Evolutionary conservation across 2,113 vertebrate species (phyloP).

Genomic region (Myiozetetes cayanensis): DNA sequence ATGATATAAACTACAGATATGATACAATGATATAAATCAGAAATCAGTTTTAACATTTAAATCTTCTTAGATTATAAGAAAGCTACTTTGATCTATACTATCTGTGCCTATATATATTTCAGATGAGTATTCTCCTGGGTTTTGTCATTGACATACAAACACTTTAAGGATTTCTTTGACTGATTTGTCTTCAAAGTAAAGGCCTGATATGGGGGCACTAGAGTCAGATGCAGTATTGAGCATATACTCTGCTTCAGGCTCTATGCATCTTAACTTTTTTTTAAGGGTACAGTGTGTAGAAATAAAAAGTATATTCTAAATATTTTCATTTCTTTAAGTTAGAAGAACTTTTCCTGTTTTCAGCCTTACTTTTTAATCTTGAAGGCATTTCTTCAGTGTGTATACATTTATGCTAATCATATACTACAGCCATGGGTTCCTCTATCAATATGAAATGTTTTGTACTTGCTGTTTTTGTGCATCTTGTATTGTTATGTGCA

Average conservation of each 20-base stretch:
- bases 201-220: not conserved
- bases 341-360: conserved; percentile 75
- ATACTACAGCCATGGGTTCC: conserved; percentile 83
- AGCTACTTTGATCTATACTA: not conserved
- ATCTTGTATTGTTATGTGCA: conserved; percentile 88
- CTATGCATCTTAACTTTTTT: conserved; percentile 31
- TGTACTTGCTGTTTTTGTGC: conserved; percentile 88
- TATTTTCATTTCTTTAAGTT: conserved; percentile 74
- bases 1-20: not conserved
- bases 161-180: not conserved
- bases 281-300: not conserved
- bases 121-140: not conserved
- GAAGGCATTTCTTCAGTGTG: conserved; percentile 84
- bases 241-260: not conserved
- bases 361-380: conserved; percentile 80
- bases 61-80: not conserved
- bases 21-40: not conserved
- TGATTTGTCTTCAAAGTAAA: not conserved
- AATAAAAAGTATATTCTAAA: conserved; percentile 53
- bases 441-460: conserved; percentile 90
- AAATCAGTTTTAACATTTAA: not conserved
- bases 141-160: not conserved
- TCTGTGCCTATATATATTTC: not conserved
- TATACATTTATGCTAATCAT: conserved; percentile 89
- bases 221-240: not conserved